These are phyloP conservation scores for Zaprionus nigranus DNA, from an alignment of 1,140 invertebrate species.

Conservation along the genomic window DNA sequence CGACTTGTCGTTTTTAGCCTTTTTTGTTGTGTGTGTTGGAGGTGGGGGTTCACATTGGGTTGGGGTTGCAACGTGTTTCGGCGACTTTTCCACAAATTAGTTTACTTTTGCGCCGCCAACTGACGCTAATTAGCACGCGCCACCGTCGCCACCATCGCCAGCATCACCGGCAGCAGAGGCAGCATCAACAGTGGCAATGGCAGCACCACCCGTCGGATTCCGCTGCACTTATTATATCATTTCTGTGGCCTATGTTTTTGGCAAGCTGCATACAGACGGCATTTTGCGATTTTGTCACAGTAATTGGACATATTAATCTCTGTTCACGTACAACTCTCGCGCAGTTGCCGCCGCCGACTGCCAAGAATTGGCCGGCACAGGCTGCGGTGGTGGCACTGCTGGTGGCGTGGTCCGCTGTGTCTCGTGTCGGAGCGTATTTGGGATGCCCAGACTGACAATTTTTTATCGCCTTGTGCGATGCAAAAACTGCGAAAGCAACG, in stretches of 20 bases:
- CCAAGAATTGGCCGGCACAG: conserved; percentile 21
- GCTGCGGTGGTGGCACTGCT: conserved; percentile 26
- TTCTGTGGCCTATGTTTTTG: conserved; percentile 59
- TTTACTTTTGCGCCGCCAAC: conserved; percentile 69
- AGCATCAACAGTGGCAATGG: conserved; percentile 8
- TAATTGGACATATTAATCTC: conserved; percentile 85
- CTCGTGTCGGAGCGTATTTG: conserved; percentile 37
- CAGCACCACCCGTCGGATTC: conserved; percentile 41
- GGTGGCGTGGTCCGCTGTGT: conserved; percentile 18
- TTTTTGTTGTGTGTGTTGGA: neutral
- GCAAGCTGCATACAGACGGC: conserved; percentile 72
- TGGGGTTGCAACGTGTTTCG: conserved; percentile 45
- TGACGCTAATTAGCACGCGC: conserved; percentile 82
- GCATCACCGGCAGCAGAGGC: conserved; percentile 12
- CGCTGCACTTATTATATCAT: conserved; percentile 74
- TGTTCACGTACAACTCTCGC: conserved; percentile 70
- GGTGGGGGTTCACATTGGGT: conserved; percentile 37
- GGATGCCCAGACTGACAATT: conserved; percentile 59
- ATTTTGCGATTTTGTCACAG: conserved; percentile 84
- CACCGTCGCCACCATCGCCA: conserved; percentile 54
- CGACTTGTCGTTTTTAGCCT: conserved; percentile 13
- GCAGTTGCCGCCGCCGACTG: conserved; percentile 44
- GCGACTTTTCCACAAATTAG: conserved; percentile 78
- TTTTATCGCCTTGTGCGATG: conserved; percentile 54
- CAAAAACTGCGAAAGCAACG: conserved; percentile 36